Base-by-base conservation (phyloP, 1,140 invertebrate species). In the Trachelipus rathkii region DNA sequence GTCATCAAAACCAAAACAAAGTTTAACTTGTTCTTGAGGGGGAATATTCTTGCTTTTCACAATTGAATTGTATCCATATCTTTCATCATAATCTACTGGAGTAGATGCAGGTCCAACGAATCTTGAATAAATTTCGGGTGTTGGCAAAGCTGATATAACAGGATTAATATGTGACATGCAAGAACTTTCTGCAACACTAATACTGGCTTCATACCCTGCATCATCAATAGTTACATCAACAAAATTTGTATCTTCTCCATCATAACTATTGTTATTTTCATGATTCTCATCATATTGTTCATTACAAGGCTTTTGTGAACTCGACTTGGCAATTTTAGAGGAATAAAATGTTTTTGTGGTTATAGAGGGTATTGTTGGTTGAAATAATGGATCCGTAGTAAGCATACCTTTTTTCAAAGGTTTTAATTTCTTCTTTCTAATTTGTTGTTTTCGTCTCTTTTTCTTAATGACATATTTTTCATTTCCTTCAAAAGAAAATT, bases 401-500 rank as follows among this genome's bases (percentile, higher is more conserved):
- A 60, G 50, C 8, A 60, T 3, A 60, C 50, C 19, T 19, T 13
- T 15, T 19, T 60, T 60, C 50, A 60, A 15, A 60, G 50, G 19
- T 60, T 60, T 60, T 19, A 60, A 60, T 60, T 60, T 60, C 50
- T 60, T 60, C 50, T 60, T 60, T 60, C 50, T 60, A 3, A 60
- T 8, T 60, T 60, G 50, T 8, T 15, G 11, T 8, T 60, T 60
- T 8, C 50, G 50, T 8, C 19, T 60, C 11, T 13, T 60, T 60
- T 60, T 60, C 50, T 60, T 60, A 13, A 15, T 60, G 50, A 19
- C 50, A 60, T 3, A 15, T 19, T 60, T 60, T 60, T 19, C 19
- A 19, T 19, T 60, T 60, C 11, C 50, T 60, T 60, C 50, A 60
- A 60, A 60, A 15, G 11, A 19, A 19, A 60, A 60, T 8, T 60